Evolutionary conservation across 2,113 vertebrate species (phyloP).

Genomic region (Phalacrocorax aristotelis): DNA sequence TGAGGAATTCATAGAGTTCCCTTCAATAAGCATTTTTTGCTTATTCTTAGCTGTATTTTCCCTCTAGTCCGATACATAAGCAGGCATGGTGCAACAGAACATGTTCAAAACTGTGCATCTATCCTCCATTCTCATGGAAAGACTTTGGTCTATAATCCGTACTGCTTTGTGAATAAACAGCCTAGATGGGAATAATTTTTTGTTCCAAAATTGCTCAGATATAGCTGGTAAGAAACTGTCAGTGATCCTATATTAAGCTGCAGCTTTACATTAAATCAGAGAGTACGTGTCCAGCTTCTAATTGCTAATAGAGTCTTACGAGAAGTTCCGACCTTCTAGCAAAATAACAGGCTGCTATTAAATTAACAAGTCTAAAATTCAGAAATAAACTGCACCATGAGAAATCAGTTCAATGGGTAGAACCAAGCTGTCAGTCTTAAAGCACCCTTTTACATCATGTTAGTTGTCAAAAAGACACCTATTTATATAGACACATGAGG

Average conservation of each 20-base stretch:
- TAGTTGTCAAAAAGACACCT: neutral
- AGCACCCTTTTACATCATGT: neutral
- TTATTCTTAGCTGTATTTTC: neutral
- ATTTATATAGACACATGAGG: neutral
- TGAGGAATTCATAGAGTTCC: neutral
- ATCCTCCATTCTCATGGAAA: neutral
- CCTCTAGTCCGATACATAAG: neutral
- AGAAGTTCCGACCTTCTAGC: neutral
- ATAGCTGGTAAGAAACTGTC: neutral
- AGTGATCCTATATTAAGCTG: neutral
- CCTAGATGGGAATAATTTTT: neutral
- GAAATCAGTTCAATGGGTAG: neutral
- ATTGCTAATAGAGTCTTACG: neutral
- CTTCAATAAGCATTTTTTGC: neutral
- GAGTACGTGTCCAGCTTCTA: neutral
- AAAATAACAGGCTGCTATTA: neutral
- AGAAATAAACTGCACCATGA: neutral
- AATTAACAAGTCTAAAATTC: neutral
- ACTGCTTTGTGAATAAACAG: neutral
- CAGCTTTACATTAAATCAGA: neutral
- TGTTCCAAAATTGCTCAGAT: neutral
- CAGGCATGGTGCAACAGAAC: neutral
- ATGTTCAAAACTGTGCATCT: neutral
- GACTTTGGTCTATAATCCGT: neutral
- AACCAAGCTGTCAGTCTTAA: neutral